Evolutionary conservation across 2,888 invertebrate species (phyloP).

Genomic region (Thymelicus lineola): DNA sequence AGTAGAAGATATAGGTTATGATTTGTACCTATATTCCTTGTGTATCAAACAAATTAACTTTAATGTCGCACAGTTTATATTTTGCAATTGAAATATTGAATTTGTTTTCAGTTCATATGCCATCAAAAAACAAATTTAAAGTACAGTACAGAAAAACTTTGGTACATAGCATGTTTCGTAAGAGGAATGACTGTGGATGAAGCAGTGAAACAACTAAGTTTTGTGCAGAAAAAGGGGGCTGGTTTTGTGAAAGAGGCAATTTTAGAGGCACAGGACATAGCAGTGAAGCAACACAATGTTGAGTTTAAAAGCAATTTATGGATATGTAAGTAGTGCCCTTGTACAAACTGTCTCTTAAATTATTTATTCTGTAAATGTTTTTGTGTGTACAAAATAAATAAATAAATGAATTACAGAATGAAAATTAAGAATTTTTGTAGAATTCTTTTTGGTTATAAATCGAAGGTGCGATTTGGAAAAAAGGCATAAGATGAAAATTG

Average conservation of each 20-base stretch:
- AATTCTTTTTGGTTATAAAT: too few species aligned
- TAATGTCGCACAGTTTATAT: too few species aligned
- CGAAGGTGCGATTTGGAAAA: too few species aligned
- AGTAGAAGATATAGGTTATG: slow-evolving; percentile 1
- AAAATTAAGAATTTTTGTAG: too few species aligned
- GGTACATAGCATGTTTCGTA: slow-evolving; percentile 95
- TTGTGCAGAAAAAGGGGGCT: slow-evolving; percentile 92
- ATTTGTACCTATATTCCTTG: not conserved
- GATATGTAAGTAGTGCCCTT: slow-evolving; percentile 90
- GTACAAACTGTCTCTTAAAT: too few species aligned
- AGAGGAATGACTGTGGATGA: slow-evolving; percentile 97
- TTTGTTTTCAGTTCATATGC: slow-evolving; percentile 91
- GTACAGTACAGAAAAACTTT: slow-evolving; percentile 96
- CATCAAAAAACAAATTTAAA: slow-evolving; percentile 94
- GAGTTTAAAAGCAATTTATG: slow-evolving; percentile 98
- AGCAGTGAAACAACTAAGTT: slow-evolving; percentile 95
- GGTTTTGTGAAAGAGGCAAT: slow-evolving; percentile 90
- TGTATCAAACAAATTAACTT: too few species aligned
- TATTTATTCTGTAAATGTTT: too few species aligned
- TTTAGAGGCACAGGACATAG: slow-evolving; percentile 95
- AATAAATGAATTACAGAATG: not conserved
- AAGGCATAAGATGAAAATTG: too few species aligned
- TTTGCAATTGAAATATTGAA: too few species aligned
- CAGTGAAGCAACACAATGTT: slow-evolving; percentile 95
- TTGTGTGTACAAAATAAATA: too few species aligned